Base-by-base conservation (phyloP, 2,113 vertebrate species). In the Aegithalos caudatus region DNA sequence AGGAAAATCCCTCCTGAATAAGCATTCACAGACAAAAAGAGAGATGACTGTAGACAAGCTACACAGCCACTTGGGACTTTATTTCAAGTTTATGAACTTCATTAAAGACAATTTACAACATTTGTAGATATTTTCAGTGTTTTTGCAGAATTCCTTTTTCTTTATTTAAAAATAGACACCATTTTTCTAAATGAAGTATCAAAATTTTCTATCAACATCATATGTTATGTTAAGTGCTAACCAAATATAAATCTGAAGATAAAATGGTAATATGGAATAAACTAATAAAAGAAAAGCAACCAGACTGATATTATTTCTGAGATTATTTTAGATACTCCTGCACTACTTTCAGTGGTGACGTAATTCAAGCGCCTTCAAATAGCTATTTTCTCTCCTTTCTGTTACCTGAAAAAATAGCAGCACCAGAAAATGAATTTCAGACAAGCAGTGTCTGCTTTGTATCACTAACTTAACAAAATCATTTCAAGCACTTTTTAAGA, bases 31-130 rank as follows among this genome's bases (percentile, higher is more conserved):
- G 44, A 44, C 53, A 81, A 81, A 88, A 92, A 92, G 64, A 92
- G 64, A 51, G 28, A 92, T 96, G 44, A 86, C 84, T 90, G 37
- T 86, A 92, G 82, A 64, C 71, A 93, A 96, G 71, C 80, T 86
- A 67, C 72, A 57, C 31, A 92, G 85, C 20, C 85, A 81, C 65
- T 84, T 92, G 74, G 72, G 90, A 94, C 76, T 94, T 93, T 80
- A 96, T 92, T 94, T 96, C 79, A 93, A 83, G 88, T 93, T 94
- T 94, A 81, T 96, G 51, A 94, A 95, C 82, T 90, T 90, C 90
- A 88, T 88, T 96, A 90, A 83, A 90, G 72, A 83, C 72, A 92
- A 86, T 86, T 95, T 94, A 91, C 90, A 94, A 65, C 74, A 93
- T 92, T 90, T 83, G 92, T 70, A 64, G n/a, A 81, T 90, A 51